Conservation (phyloP, 2,797 vertebrate genomes). For the Anniella stebbinsi region DNA sequence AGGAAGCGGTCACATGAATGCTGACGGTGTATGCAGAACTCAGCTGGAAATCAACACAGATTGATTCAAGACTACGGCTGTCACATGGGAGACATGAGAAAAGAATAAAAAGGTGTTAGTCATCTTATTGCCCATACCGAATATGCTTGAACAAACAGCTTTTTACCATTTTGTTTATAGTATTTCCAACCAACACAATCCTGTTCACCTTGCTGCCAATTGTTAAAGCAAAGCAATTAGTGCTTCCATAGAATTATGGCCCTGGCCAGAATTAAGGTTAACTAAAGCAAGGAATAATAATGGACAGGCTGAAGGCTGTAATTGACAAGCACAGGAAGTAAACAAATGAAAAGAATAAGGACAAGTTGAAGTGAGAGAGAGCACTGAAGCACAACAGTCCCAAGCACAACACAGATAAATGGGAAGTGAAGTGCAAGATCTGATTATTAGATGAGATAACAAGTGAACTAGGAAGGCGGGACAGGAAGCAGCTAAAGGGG, state of each 20-base stretch:
- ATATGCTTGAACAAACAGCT: not conserved
- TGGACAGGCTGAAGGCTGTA: not conserved
- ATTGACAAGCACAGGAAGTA: constrained; percentile 29
- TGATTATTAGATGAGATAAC: constrained; percentile 29
- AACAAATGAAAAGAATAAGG: not conserved
- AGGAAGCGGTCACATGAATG: not conserved
- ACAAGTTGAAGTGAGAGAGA: not conserved
- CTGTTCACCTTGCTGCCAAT: not conserved
- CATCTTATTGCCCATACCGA: not conserved
- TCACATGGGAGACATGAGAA: not conserved
- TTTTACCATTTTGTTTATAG: not conserved
- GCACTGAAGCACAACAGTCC: constrained; percentile 9
- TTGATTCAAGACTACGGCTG: not conserved
- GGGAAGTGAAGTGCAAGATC: constrained; percentile 26
- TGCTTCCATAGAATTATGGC: not conserved
- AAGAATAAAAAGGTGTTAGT: not conserved
- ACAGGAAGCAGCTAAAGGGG: constrained; percentile 29
- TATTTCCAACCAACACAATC: not conserved
- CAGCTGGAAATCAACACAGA: not conserved
- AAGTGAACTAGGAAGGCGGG: constrained; percentile 9
- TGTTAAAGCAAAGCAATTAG: constrained; percentile 26
- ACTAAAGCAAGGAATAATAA: constrained; percentile 4
- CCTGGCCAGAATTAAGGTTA: constrained; percentile 16
- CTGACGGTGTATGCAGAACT: not conserved
- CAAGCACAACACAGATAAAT: constrained; percentile 15